These are phyloP conservation scores for Silurus meridionalis DNA, from an alignment of 2,113 vertebrate genomes.

Conservation along the genomic window DNA sequence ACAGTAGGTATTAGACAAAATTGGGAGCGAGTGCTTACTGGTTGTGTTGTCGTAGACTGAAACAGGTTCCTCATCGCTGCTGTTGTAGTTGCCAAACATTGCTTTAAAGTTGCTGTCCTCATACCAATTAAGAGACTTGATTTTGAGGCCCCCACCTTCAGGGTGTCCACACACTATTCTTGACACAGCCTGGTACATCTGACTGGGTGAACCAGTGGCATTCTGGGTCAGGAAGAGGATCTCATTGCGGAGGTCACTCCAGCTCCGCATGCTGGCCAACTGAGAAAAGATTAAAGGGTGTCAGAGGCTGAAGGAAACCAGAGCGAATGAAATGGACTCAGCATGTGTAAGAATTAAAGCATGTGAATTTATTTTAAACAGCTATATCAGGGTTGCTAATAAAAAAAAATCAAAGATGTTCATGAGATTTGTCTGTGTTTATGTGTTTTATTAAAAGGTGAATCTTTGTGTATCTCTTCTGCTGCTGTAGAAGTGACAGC, in stretches of 20 bases:
- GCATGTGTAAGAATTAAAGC: not conserved
- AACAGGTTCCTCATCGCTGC: slow-evolving; percentile 80
- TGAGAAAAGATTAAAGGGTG: slow-evolving; percentile 53
- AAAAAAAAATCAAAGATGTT: not conserved
- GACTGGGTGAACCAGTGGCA: slow-evolving; percentile 80
- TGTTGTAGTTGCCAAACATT: slow-evolving; percentile 81
- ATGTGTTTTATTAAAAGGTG: not conserved
- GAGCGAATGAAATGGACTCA: not conserved
- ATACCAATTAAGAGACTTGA: slow-evolving; percentile 99
- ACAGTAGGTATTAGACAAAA: not conserved
- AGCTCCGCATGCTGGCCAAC: slow-evolving; percentile 89
- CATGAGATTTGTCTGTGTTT: not conserved
- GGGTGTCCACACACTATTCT: slow-evolving; percentile 95
- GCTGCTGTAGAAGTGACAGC: slow-evolving; percentile 17
- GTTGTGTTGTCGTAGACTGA: slow-evolving; percentile 74
- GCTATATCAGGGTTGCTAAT: not conserved
- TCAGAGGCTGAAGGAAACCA: not conserved
- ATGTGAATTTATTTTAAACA: not conserved
- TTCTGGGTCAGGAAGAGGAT: slow-evolving; percentile 85
- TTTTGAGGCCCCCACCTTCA: slow-evolving; percentile 93
- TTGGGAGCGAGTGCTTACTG: slow-evolving; percentile 57
- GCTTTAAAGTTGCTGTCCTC: slow-evolving; percentile 99
- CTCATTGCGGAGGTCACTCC: slow-evolving; percentile 92
- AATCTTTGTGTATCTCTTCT: slow-evolving; percentile 1
- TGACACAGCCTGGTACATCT: slow-evolving; percentile 93